These are phyloP conservation scores for Polydrusus tereticollis DNA, from an alignment of 2,888 invertebrate species.

Conservation along the genomic window DNA sequence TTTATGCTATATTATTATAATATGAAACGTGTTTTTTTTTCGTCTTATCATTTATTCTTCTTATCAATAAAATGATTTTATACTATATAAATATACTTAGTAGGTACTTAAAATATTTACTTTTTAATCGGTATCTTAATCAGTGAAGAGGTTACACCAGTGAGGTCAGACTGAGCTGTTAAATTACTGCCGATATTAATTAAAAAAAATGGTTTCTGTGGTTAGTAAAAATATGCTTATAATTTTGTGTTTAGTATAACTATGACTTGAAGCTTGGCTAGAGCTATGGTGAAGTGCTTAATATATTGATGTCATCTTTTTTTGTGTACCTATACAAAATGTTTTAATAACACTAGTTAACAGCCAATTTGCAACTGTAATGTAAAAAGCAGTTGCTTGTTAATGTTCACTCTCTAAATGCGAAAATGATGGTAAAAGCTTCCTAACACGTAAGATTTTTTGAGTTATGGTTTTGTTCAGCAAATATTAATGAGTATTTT, in stretches of 20 bases:
- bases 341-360: too few relatives aligned
- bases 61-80: neutral
- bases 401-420: too few relatives aligned
- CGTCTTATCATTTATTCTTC: neutral
- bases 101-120: neutral
- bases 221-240: neutral
- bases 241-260: neutral
- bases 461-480: too few relatives aligned
- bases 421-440: too few relatives aligned
- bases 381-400: too few relatives aligned
- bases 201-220: neutral
- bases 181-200: neutral
- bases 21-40: neutral
- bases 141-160: neutral
- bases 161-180: neutral
- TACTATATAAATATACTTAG: too few relatives aligned
- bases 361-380: too few relatives aligned
- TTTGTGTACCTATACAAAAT: too few relatives aligned
- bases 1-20: too few relatives aligned
- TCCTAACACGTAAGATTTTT: too few relatives aligned
- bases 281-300: neutral
- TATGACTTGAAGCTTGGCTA: neutral
- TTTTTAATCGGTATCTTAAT: conserved; percentile 1
- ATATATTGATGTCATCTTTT: neutral
- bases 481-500: too few relatives aligned